Base-by-base conservation (phyloP, 2,797 vertebrate species). In the Neopelma chrysocephalum region DNA sequence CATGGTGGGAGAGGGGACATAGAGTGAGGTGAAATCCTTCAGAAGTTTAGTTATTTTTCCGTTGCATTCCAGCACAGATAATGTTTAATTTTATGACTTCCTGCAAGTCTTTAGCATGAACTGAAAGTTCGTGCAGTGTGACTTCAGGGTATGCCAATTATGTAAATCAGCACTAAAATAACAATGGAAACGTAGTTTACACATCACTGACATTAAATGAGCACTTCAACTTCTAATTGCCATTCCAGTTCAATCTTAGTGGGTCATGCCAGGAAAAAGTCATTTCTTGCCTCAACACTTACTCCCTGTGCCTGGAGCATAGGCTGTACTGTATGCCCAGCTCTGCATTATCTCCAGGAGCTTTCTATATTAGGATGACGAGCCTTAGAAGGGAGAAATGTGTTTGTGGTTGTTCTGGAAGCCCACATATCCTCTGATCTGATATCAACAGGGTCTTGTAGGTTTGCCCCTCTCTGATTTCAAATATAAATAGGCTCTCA, bases 161-260 rank as follows among this genome's bases (percentile, higher is more conserved):
- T 98, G 96, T 97, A 98, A 97, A 98, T 97, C 89, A 87, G 94
- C 95, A 95, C 97, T 96, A 97, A 97, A 97, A 97, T 97, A 96
- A 97, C 97, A 97, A 97, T 96, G 95, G 92, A 87, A 87, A 82
- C 38, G 29, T 96, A 97, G 95, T 97, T 97, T 97, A 96, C 97
- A 98, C 95, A 96, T 97, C 96, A 95, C 95, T 96, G 94, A 93
- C 93, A 90, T 96, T 97, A 97, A 97, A 96, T 87, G 96, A 97
- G 97, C 96, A 93, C 91, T 97, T 97, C 95, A 95, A 79, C 95
- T 96, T 95, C 89, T 97, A 97, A 98, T 97, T 98, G 97, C 97
- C 82, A 92, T 97, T 97, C 94, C 93, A 95, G 72, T 94, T 96
- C 97, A 96, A 97, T 97, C 95, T 83, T 73, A 89, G 90, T 96